phyloP scores from a whole-genome alignment of 1,140 invertebrate species.

The Eupristina koningsbergeri region DNA sequence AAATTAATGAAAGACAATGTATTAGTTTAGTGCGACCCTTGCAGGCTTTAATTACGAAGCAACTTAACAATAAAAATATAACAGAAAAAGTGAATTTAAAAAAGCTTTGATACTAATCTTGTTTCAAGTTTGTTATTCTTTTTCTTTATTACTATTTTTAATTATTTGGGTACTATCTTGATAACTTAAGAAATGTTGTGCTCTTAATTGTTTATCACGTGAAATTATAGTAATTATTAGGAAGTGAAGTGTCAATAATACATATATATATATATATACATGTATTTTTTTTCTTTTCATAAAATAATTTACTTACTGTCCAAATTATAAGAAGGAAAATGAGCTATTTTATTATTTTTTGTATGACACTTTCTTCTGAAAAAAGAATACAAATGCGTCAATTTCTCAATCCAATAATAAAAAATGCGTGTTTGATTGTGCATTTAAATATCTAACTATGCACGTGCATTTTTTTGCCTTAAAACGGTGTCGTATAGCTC shows the following conservation, averaged over 20 bases:
- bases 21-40: conserved; percentile 65
- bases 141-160: not conserved
- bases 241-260: conserved; percentile 34
- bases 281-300: conserved; percentile 24
- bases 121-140: not conserved
- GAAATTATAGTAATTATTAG: not conserved
- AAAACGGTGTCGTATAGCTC: not conserved
- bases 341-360: conserved; percentile 46
- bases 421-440: not conserved
- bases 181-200: conserved; percentile 20
- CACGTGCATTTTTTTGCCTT: not conserved
- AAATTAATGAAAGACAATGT: conserved; percentile 63
- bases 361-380: conserved; percentile 37
- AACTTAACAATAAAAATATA: conserved; percentile 56
- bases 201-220: not conserved
- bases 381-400: conserved; percentile 28
- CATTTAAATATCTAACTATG: not conserved
- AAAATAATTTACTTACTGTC: conserved; percentile 37
- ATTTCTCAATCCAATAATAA: not conserved
- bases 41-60: conserved; percentile 67
- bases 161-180: conserved; percentile 11
- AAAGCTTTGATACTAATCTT: not conserved
- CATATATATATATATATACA: too few relatives aligned
- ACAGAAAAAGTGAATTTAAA: not conserved
- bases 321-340: conserved; percentile 43